Base-by-base conservation (phyloP, 1,140 invertebrate genomes). In the Trypoxylus dichotomus region DNA sequence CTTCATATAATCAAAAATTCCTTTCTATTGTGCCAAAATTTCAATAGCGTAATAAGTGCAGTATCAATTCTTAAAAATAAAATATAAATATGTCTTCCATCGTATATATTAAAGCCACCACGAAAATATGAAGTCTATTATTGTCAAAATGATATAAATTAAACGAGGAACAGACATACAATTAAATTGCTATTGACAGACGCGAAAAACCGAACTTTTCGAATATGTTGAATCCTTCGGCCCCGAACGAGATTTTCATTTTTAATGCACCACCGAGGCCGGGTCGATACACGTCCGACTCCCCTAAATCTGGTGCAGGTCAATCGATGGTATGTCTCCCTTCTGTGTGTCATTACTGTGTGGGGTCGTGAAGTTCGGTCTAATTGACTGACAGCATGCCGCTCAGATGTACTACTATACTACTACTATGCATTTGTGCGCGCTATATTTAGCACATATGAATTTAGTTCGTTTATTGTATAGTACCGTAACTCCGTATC, bases 261-360 rank as follows among this genome's bases (percentile, higher is more conserved):
- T 68, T 68, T 68, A 68, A 68, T 68, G 60, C 60, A 68, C 60
- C 11, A 29, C 60, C 60, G 11, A 25, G 27, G 27, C 27, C 24
- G 21, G 60, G 60, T 68, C 60, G 60, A 68, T 68, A 68, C 10
- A 68, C 60, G 60, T 68, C 60, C 60, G 60, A 68, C 60, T 68
- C 60, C 60, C 60, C 60, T 24, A 68, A 68, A 68, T 68, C 60
- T 68, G 60, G 60, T 68, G 60, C 60, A 68, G 60, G 60, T 68
- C 60, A 68, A 68, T 68, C 60, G 60, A 68, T 68, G 60, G 27
- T 68, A 24, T 68, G 19, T 68, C 60, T 68, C 60, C 6, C 60
- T 68, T 29, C 60, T 68, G 24, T 68, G 24, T 68, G 60, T 68
- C 60, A 68, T 68, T 68, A 68, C 60, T 68, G 27, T 68, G 8